Conservation (phyloP, 2,888 invertebrate species). For the Choreutis nemorana region DNA sequence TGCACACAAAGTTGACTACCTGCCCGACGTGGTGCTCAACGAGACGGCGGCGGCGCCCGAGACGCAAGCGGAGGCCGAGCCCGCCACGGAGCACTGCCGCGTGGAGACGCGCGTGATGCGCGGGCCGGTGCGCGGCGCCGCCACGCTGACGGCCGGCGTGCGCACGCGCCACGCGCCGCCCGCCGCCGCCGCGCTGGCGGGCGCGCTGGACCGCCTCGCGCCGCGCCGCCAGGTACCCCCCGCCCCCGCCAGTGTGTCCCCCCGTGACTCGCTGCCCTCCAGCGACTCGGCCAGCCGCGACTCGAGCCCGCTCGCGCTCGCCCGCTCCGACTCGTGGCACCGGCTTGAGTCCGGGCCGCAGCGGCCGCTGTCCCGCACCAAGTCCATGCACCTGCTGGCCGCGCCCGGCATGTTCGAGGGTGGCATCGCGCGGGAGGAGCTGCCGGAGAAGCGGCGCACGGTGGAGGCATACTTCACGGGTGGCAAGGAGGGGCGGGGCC, state of each 20-base stretch:
- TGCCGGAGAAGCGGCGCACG: slow-evolving; percentile 74
- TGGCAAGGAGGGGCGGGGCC: slow-evolving; percentile 13
- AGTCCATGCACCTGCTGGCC: slow-evolving; percentile 77
- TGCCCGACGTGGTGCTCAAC: slow-evolving; percentile 56
- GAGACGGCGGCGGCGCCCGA: slow-evolving; percentile 21
- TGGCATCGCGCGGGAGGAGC: slow-evolving; percentile 72
- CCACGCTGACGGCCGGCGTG: slow-evolving; percentile 69
- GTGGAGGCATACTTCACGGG: slow-evolving; percentile 77
- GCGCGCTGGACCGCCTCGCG: slow-evolving; percentile 44
- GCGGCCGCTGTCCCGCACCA: slow-evolving; percentile 64
- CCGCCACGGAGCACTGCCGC: slow-evolving; percentile 68
- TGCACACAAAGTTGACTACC: slow-evolving; percentile 51
- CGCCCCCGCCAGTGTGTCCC: slow-evolving; percentile 5
- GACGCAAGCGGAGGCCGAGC: slow-evolving; percentile 8
- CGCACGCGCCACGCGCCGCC: slow-evolving; percentile 50
- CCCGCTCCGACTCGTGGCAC: slow-evolving; percentile 84
- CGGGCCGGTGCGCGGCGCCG: slow-evolving; percentile 76
- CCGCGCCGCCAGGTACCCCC: slow-evolving; percentile 15
- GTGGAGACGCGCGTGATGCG: slow-evolving; percentile 78
- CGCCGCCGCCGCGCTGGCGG: slow-evolving; percentile 24
- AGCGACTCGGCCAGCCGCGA: slow-evolving; percentile 28
- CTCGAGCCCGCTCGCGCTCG: slow-evolving; percentile 42
- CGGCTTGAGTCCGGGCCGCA: slow-evolving; percentile 67
- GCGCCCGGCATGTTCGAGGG: slow-evolving; percentile 85
- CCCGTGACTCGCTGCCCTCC: slow-evolving; percentile 36